phyloP scores from a whole-genome alignment of 2,113 vertebrate species.

The Ammodytes dubius region DNA sequence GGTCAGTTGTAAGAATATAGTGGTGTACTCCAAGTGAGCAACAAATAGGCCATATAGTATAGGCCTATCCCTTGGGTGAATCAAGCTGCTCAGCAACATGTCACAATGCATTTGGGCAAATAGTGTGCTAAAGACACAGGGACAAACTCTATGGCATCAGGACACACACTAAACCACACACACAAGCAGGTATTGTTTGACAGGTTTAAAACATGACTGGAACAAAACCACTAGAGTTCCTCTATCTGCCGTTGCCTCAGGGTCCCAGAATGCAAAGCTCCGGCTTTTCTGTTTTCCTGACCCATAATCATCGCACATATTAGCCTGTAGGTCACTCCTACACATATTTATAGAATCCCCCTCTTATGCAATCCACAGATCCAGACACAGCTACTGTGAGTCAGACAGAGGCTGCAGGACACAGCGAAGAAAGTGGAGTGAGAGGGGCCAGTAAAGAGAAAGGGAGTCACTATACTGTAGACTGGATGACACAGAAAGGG shows the following conservation, averaged over 20 bases:
- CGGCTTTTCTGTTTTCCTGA: conserved; percentile 54
- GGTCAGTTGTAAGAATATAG: conserved; percentile 52
- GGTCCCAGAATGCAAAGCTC: conserved; percentile 21
- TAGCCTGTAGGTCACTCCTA: conserved; percentile 63
- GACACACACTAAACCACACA: neutral
- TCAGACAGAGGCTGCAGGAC: conserved; percentile 43
- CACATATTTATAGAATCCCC: conserved; percentile 77
- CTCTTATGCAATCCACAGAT: conserved; percentile 76
- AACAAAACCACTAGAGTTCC: conserved; percentile 31
- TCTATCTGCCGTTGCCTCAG: conserved; percentile 34
- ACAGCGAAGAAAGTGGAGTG: conserved; percentile 15
- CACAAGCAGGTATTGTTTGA: neutral
- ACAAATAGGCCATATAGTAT: conserved; percentile 44
- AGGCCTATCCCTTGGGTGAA: conserved; percentile 38
- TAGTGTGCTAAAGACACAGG: neutral
- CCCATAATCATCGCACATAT: conserved; percentile 65
- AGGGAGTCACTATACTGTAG: neutral
- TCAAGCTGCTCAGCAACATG: conserved; percentile 56
- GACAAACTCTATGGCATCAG: neutral
- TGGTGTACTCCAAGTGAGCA: conserved; percentile 51
- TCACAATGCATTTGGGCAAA: conserved; percentile 19
- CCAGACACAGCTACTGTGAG: conserved; percentile 67
- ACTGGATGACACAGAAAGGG: conserved; percentile 37
- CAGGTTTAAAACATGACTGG: neutral
- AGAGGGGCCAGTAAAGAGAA: conserved; percentile 12